Evolutionary conservation across 1,140 invertebrate species (phyloP).

Genomic region (Tetramorium parvispinum): DNA sequence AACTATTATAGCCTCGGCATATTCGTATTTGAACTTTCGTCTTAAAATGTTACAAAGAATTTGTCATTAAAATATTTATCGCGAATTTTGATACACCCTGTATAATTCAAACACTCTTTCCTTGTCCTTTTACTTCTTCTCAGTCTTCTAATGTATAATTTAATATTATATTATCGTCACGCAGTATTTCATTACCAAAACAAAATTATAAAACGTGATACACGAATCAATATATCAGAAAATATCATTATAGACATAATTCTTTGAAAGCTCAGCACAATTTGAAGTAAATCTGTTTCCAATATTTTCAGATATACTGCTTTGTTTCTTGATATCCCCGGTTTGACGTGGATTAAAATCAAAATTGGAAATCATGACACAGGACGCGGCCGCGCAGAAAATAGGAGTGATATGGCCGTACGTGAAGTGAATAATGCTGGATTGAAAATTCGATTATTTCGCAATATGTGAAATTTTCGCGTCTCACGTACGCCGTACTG

Average conservation of each 20-base stretch:
- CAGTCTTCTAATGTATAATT: neutral
- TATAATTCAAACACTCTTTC: too few relatives aligned
- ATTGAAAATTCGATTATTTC: constrained; percentile 57
- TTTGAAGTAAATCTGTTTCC: constrained; percentile 28
- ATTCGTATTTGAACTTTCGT: too few relatives aligned
- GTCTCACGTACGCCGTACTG: neutral
- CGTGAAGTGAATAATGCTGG: constrained; percentile 45
- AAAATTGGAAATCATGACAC: constrained; percentile 38
- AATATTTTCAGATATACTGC: constrained; percentile 6
- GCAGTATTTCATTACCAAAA: neutral
- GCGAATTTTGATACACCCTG: too few relatives aligned
- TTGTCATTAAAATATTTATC: too few relatives aligned
- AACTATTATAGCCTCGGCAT: too few relatives aligned
- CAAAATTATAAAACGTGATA: neutral
- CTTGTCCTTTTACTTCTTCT: neutral
- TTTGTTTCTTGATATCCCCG: constrained; percentile 8
- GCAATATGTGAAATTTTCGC: constrained; percentile 47
- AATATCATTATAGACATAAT: constrained; percentile 4
- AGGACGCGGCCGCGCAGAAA: constrained; percentile 25
- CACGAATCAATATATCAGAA: neutral
- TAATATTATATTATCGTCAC: neutral
- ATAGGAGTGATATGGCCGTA: constrained; percentile 28
- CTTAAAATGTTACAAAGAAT: too few relatives aligned
- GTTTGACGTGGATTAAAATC: constrained; percentile 20
- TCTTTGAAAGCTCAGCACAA: neutral